Evolutionary conservation across 2,797 vertebrate species (phyloP), one percentile per base, ranked within the genome.

Genomic region (Chloroceryle inda): DNA sequence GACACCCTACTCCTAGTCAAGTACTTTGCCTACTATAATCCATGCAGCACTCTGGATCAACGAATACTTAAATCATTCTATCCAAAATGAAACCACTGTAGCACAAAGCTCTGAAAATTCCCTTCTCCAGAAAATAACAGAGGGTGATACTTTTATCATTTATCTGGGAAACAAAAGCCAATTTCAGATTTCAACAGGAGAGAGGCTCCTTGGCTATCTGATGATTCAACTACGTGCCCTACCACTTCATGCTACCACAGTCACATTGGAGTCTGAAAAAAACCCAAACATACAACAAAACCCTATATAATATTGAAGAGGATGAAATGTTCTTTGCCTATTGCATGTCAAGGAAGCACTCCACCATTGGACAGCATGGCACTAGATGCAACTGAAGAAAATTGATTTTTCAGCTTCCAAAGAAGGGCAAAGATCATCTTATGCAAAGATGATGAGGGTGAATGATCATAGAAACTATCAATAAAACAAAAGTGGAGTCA

Each of bases 401-500:
- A 89, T 1, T 77, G 75, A 89, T 82, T 82, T 61, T 93, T n/a
- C 53, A 68, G 8, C 61, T 91, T 85, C 76, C 35, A 84, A 85
- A 31, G 40, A 63, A 84, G 52, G 47, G 35, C 8, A 81, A n/a
- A n/a, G n/a, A n/a, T n/a, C n/a, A n/a, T 52, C 49, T 40, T 68
- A 31, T 17, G 21, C 13, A 63, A 66, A 96, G 47, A 69, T 56
- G 74, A 63, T 84, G 24, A 88, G 38, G 27, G 42, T 84, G 80
- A 90, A 81, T 29, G 62, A 62, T 45, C 13, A 1, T 2, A 86
- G 42, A 55, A 94, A 55, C 42, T 72, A 76, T 44, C 27, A 5
- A 52, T 90, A 93, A 91, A 94, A 73, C 42, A 90, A 66, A 81
- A 90, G 47, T 78, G 33, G 8, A 84, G 62, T 73, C 74, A 73